phyloP scores from a whole-genome alignment of 53 echinoderm and acorn worm genomes.

The Henricia sp. region DNA sequence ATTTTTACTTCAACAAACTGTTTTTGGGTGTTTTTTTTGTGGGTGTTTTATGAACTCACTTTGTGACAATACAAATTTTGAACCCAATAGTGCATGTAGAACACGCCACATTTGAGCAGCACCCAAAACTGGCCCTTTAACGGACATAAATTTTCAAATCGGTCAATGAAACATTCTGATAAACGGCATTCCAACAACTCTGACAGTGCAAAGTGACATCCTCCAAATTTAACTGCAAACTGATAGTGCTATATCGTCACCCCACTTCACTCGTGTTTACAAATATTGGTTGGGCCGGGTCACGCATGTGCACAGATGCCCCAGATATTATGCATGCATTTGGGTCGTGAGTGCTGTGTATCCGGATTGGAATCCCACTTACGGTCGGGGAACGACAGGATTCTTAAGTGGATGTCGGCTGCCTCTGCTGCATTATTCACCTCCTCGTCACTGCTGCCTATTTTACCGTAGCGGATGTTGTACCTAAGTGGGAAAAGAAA shows the following conservation, averaged over 20 bases:
- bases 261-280: constrained; percentile 34
- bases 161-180: constrained; percentile 15
- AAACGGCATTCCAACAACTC: constrained; percentile 27
- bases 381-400: constrained; percentile 89
- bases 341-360: not conserved
- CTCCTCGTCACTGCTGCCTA: constrained; percentile 73
- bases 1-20: no score
- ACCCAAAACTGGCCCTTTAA: not conserved
- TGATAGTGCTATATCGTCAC: not conserved
- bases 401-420: constrained; percentile 84
- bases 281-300: constrained; percentile 16
- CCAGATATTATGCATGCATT: constrained; percentile 45
- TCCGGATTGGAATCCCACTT: constrained; percentile 8
- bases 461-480: constrained; percentile 92
- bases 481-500: constrained; percentile 70
- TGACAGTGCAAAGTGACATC: constrained; percentile 32
- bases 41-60: no score
- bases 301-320: not conserved
- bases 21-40: no score
- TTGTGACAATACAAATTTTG: no score
- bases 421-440: constrained; percentile 69
- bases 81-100: not conserved
- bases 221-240: not conserved
- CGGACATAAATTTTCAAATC: not conserved
- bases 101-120: not conserved